Base-by-base conservation (phyloP, 2,113 vertebrate genomes). In the Macquaria ambigua region DNA sequence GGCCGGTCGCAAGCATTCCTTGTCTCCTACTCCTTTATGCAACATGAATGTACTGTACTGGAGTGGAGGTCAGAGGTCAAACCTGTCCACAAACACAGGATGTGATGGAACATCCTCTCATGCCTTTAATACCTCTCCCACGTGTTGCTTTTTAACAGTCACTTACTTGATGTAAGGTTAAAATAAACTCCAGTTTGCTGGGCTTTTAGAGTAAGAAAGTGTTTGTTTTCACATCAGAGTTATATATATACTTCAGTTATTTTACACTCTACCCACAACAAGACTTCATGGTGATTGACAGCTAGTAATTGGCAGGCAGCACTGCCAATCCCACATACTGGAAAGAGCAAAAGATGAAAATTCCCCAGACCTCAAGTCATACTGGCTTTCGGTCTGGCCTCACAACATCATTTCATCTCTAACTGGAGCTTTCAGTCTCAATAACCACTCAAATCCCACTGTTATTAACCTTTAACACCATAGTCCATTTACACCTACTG, bases 11-110 rank as follows among this genome's bases (percentile, higher is more conserved):
- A 8, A 15, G 66, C 77, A 77, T 86, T 88, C 78, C 83, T 70
- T 70, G 21, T 66, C 67, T 88, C 79, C 64, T 73, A 82, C 81
- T 86, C 83, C 46, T 74, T 39, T 10, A 14, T 75, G 31, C 67
- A 31, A 5, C 71, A 7, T 15, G 25, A 82, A 18, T 46, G 62
- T 11, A 68, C 72, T 56, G 55, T 52, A 12, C 37, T 50, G 63
- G 18, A 48, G 72, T 7, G 10, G 63, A 62, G 81, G 79, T 88
- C 78, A 62, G 48, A 74, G 77, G 75, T 86, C 79, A 64, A 61
- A 83, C 70, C 81, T 78, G 68, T 68, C 53, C 81, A 84, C 64
- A 81, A 89, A 83, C 58, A 86, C 85, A 81, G 84, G 74, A 88
- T 52, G 83, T 79, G 74, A 80, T 74, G 8, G 62, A 50, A 84